These are phyloP conservation scores for Nemurella pictetii DNA, from an alignment of 2,888 invertebrate genomes.

Conservation along the genomic window DNA sequence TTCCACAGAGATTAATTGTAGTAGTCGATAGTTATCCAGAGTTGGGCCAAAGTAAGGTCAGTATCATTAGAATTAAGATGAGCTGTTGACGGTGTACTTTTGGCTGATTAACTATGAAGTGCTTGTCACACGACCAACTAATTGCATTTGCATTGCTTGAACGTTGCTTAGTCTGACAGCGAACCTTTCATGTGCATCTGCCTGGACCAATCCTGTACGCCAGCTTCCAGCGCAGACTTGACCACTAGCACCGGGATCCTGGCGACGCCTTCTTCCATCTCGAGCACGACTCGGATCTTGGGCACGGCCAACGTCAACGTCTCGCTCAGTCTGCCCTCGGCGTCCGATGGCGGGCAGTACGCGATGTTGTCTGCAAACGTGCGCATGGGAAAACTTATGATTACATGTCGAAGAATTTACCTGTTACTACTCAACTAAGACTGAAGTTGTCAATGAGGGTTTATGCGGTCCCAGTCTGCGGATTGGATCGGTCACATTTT, in stretches of 20 bases:
- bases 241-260: slow-evolving; percentile 59
- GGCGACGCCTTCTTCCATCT: slow-evolving; percentile 59
- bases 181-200: slow-evolving; percentile 55
- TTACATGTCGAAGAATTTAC: no score
- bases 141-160: no score
- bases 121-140: no score
- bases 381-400: no score
- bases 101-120: not conserved
- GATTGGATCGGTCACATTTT: no score
- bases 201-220: slow-evolving; percentile 69
- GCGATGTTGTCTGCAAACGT: slow-evolving; percentile 34
- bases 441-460: no score
- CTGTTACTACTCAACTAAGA: no score
- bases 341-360: slow-evolving; percentile 34
- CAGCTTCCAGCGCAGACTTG: slow-evolving; percentile 61
- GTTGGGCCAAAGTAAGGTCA: no score
- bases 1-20: no score
- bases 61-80: not conserved
- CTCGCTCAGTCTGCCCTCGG: slow-evolving; percentile 52
- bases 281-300: slow-evolving; percentile 65
- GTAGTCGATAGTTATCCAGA: no score
- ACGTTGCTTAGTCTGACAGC: no score
- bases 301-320: slow-evolving; percentile 59
- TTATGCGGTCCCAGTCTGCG: no score
- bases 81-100: not conserved